Evolutionary conservation across 2,888 invertebrate genomes (phyloP), one percentile per base, ranked within the genome.

Genomic region (Tinea semifulvella): DNA sequence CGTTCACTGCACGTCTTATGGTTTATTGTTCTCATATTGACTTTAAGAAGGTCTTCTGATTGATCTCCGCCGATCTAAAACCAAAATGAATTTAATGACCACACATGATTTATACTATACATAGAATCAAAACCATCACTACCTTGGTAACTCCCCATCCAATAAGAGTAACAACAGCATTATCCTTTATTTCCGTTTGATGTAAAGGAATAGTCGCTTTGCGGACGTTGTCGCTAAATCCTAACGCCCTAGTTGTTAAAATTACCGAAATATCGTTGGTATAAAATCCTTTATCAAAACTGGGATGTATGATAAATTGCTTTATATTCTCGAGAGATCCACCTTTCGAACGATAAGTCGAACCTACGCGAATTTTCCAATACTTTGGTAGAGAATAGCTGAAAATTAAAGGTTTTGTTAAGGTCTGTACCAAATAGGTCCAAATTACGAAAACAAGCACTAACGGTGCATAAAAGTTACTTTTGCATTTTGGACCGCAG

Each of bases 141-240:
- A 79, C 79, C 63, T 74, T 61, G 1, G 60, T 58, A 19, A 71
- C 63, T 8, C 80, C 80, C 80, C 80, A 80, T 42, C 80, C 80
- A 19, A 71, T 61, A 0, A 80, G 52, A 1, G 65, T 64, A 44
- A 68, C 65, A 0, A 67, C 36, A 4, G 72, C 65, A 48, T 68
- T 60, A 3, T 64, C 55, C 28, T 57, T 61, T 1, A 77, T 53
- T 48, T 76, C 72, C 2, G 64, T 61, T 2, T 63, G 60, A 26
- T 62, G 61, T 45, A 68, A 72, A 1, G 75, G 63, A 8, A 80
- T 63, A 1, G 77, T 74, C 5, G 64, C 70, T 48, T 77, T 77
- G 40, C 61, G 61, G 1, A 77, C 64, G 42, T 63, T 61, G n/a
- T 44, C 57, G 3, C 62, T 61, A 8, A 76, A 61, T 6, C 47